Evolutionary conservation across 2,113 vertebrate species (phyloP), one percentile per base, ranked within the genome.

Genomic region (Meles meles): DNA sequence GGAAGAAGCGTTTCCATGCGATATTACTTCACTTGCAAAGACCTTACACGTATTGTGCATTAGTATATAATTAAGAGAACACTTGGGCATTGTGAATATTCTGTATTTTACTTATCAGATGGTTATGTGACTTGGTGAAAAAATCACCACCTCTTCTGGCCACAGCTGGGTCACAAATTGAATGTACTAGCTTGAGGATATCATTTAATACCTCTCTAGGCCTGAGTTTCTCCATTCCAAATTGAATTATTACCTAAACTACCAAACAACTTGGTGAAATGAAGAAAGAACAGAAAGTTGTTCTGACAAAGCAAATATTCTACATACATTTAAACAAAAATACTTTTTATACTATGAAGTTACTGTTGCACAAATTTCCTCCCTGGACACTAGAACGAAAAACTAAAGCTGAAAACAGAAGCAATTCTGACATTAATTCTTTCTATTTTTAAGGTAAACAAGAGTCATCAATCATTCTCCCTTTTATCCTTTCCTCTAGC

Each of bases 381-480:
- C 82, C n/a, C 65, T 76, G 34, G 20, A 92, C 21, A 42, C 34
- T 89, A 61, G 42, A 79, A 63, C 39, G 14, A 92, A 97, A 96
- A 96, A n/a, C 71, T 63, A 93, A 92, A 31, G 15, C 34, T 95
- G 65, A 89, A 89, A 34, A 44, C 14, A 96, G 31, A 91, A 94
- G 14, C n/a, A 93, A 94, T 85, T n/a, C 25, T n/a, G n/a, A 12
- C 37, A 96, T 67, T 87, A 93, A 89, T 69, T 93, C 37, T 80
- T 96, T 67, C 37, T 8, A 5, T 83, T 88, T 87, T 95, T 52
- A 76, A 93, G n/a, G 57, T 79, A 94, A 96, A 57, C 37, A 81
- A 55, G 49, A 93, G 5, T 90, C 37, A 89, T 81, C 47, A 47
- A 37, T 94, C 42, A 90, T 90, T 94, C 52, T 84, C 23, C 95